Percentiles rank a stretch among this genome's conserved stretches.
Conservation (phyloP, 2,888 invertebrate genomes). For the Epinotia ramella region DNA sequence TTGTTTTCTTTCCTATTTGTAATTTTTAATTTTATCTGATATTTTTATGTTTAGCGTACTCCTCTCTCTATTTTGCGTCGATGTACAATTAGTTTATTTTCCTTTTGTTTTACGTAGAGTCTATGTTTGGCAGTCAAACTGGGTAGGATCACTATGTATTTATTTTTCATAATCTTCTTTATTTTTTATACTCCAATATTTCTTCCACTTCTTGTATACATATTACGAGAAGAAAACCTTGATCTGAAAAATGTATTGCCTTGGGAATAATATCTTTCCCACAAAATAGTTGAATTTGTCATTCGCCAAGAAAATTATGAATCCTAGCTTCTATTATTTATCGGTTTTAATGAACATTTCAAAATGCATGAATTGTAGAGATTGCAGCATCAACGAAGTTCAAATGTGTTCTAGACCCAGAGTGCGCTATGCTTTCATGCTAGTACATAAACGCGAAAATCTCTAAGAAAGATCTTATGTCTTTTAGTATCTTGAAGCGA, state of each 20-base stretch:
- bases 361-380: constrained; percentile 1
- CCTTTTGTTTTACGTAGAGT: too few species aligned
- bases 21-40: too few species aligned
- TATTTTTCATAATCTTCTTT: too few species aligned
- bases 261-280: background rate
- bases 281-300: constrained; percentile 2
- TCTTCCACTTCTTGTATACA: too few species aligned
- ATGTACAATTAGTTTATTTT: too few species aligned
- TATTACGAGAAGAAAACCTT: background rate
- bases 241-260: background rate
- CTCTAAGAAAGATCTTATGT: background rate
- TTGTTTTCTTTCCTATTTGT: too few species aligned
- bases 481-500: background rate
- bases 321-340: background rate
- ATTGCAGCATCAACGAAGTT: constrained; percentile 5
- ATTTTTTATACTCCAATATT: too few species aligned
- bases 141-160: too few species aligned
- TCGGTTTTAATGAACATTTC: constrained; percentile 23
- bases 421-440: background rate
- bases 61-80: too few species aligned
- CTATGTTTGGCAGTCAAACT: too few species aligned
- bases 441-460: background rate
- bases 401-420: background rate
- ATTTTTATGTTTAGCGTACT: too few species aligned
- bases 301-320: background rate